A percentile compares a stretch with the other conserved stretches of the same genome.
Conservation (phyloP, 2,888 invertebrate species). For the Synanthedon myopaeformis region DNA sequence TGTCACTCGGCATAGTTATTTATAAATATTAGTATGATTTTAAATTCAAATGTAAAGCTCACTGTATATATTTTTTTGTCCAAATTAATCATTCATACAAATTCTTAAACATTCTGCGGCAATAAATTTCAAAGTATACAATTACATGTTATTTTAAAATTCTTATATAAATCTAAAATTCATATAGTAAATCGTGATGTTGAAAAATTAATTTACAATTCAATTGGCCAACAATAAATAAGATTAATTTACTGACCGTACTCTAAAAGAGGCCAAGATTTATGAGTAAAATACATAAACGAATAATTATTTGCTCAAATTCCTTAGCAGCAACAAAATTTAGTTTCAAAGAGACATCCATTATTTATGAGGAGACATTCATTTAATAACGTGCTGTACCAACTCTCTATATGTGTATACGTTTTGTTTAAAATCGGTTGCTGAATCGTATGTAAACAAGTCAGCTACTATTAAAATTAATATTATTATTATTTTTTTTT, state of each 20-base stretch:
- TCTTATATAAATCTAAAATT: background rate
- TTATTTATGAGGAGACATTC: constrained; percentile 6
- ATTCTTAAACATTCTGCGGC: background rate
- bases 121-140: background rate
- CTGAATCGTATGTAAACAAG: too few relatives aligned
- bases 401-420: too few relatives aligned
- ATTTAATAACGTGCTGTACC: constrained; percentile 8
- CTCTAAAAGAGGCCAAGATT: constrained; percentile 20
- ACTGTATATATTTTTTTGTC: constrained; percentile 1
- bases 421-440: too few relatives aligned
- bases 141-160: background rate
- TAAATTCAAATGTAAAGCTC: too few relatives aligned
- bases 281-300: constrained; percentile 16
- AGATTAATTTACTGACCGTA: constrained; percentile 7
- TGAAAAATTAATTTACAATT: background rate
- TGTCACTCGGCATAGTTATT: too few relatives aligned
- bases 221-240: background rate
- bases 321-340: constrained; percentile 15
- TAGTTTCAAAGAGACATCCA: constrained; percentile 13
- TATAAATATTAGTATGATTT: too few relatives aligned
- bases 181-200: background rate
- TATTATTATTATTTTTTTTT: too few relatives aligned
- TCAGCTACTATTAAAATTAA: too few relatives aligned
- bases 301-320: constrained; percentile 22
- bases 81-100: background rate